Base-by-base conservation (phyloP, 2,888 invertebrate species). In the Drosophila mimetica region DNA sequence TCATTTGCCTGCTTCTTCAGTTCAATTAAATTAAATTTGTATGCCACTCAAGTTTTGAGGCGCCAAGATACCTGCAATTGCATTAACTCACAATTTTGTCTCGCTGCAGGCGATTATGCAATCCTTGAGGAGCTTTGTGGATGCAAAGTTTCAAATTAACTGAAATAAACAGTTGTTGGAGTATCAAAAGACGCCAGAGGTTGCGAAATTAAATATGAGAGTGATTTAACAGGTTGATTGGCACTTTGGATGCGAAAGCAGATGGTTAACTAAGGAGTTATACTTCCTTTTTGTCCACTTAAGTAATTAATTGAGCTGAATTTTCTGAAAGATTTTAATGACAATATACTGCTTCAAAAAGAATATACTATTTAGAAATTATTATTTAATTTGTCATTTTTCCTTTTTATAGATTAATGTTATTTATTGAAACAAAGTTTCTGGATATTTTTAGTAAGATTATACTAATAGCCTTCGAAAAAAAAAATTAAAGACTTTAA, bases 11-110 rank as follows among this genome's bases (percentile, higher is more conserved):
- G 70, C 61, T 28, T 65, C 47, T 42, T 64, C 22, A 53, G 58
- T 60, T 81, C 76, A 84, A 77, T 84, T 79, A 73, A 67, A 52
- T 47, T 65, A 58, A 50, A 46, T 67, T 74, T 72, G 74, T 60
- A 22, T 58, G 76, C 61, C 70, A 69, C 53, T 71, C 53, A 44
- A 28, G 52, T 71, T 46, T 46, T 46, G 42, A 64, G 59, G 66
- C 59, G 73, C 41, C 46, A 34, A 52, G 32, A 47, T 50, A 70
- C 51, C 48, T 57, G 44, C 42, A 60, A 70, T 54, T 72, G 70
- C 77, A 64, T 72, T 74, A 71, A 71, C 52, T 71, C 47, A 32
- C 57, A 34, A 57, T 47, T 58, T 41, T 58, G 53, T 37, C 42
- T 50, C 37, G 22, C 52, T 34, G 28, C 47, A 36, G 36, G 52